Conservation (phyloP, 2,888 invertebrate genomes). For the Phania funesta region DNA sequence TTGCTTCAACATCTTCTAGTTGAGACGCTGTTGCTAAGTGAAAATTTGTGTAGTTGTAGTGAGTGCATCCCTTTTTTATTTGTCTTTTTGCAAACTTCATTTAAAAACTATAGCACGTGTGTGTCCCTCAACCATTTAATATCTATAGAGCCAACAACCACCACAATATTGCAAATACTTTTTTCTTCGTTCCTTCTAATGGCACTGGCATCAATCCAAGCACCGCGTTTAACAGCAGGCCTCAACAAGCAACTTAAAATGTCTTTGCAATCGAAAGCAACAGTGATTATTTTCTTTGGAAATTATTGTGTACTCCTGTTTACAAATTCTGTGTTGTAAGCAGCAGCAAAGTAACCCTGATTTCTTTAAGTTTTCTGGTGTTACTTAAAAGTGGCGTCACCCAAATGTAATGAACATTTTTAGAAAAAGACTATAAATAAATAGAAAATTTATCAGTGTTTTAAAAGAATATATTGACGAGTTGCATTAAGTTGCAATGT, state of each 20-base stretch:
- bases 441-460: neutral
- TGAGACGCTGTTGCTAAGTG: conserved; percentile 53
- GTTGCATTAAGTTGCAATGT: neutral
- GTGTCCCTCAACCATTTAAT: conserved; percentile 21
- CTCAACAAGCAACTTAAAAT: conserved; percentile 39
- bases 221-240: conserved; percentile 61
- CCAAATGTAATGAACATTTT: conserved; percentile 55
- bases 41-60: neutral
- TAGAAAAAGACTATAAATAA: conserved; percentile 32
- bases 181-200: neutral
- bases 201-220: conserved; percentile 61
- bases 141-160: conserved; percentile 30
- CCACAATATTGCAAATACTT: conserved; percentile 26
- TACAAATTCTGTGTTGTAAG: conserved; percentile 8
- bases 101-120: conserved; percentile 60
- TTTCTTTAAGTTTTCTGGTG: conserved; percentile 16
- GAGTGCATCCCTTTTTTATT: neutral
- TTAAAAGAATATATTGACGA: conserved; percentile 22
- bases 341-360: conserved; percentile 27
- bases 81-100: conserved; percentile 18
- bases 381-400: conserved; percentile 35
- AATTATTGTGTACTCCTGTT: neutral
- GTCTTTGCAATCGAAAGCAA: conserved; percentile 34
- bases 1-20: neutral
- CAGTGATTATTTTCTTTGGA: conserved; percentile 49